These are phyloP conservation scores for Hydrozoanthus gracilis DNA, from an alignment of 92 coral and sea anemone species.

Conservation along the genomic window DNA sequence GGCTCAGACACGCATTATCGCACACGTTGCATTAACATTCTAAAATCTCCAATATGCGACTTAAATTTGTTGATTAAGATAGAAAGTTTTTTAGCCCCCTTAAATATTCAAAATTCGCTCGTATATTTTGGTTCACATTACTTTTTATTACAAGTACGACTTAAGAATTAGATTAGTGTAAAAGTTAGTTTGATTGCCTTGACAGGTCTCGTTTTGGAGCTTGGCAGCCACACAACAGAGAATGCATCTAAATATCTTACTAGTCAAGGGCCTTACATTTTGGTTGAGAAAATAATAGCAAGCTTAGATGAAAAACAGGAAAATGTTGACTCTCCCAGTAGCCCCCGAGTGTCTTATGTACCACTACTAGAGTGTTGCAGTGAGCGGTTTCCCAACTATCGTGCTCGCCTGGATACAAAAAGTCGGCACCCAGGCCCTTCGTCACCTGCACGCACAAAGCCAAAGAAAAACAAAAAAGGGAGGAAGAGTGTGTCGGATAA, in stretches of 20 bases:
- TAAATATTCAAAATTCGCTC: no score
- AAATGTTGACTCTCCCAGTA: constrained; percentile 46
- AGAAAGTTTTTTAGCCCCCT: no score
- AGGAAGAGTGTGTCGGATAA: constrained; percentile 34
- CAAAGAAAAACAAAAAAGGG: constrained; percentile 51
- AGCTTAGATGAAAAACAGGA: constrained; percentile 53
- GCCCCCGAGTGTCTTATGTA: constrained; percentile 75
- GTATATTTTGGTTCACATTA: no score
- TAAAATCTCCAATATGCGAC: no score
- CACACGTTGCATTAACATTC: no score
- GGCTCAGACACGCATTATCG: no score
- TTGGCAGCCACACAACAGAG: constrained; percentile 81
- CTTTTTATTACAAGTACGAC: no score
- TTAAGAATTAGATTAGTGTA: background rate
- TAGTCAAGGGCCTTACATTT: constrained; percentile 75
- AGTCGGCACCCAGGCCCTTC: constrained; percentile 26
- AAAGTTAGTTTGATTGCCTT: background rate
- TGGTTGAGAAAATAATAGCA: constrained; percentile 83
- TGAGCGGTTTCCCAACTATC: constrained; percentile 82
- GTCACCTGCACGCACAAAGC: constrained; percentile 24
- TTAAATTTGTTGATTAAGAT: no score
- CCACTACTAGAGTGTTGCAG: constrained; percentile 77
- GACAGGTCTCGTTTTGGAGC: constrained; percentile 91
- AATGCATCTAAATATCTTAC: constrained; percentile 83
- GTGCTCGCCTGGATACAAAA: constrained; percentile 69